Percentiles rank a stretch among this genome's conserved stretches.
phyloP scores from a whole-genome alignment of 2,113 vertebrate genomes.

The Danio rerio region GRCz12tu NC_133180.1:19487501-19488000 shows the following conservation, averaged over 20 bases:
- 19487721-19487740: conserved; percentile 20
- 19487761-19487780: conserved; percentile 34
- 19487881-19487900: conserved; percentile 41
- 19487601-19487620: conserved; percentile 30
- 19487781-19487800: conserved; percentile 70
- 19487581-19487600: conserved; percentile 30
- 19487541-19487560: conserved; percentile 5
- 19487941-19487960: conserved; percentile 14
- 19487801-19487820: conserved; percentile 66
- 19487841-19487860: conserved; percentile 66
- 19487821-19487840: conserved; percentile 67
- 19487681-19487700: conserved; percentile 41
- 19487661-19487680: conserved; percentile 48
- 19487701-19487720: not conserved
- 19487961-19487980: not conserved
- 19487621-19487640: conserved; percentile 34
- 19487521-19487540: conserved; percentile 31
- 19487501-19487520: not conserved
- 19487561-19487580: conserved; percentile 25
- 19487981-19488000: not conserved
- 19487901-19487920: conserved; percentile 30
- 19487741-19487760: conserved; percentile 51
- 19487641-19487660: conserved; percentile 36
- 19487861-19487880: conserved; percentile 50
- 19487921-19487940: conserved; percentile 15